phyloP scores from a whole-genome alignment of 1,140 invertebrate genomes.

The Brachionus sp. region DNA sequence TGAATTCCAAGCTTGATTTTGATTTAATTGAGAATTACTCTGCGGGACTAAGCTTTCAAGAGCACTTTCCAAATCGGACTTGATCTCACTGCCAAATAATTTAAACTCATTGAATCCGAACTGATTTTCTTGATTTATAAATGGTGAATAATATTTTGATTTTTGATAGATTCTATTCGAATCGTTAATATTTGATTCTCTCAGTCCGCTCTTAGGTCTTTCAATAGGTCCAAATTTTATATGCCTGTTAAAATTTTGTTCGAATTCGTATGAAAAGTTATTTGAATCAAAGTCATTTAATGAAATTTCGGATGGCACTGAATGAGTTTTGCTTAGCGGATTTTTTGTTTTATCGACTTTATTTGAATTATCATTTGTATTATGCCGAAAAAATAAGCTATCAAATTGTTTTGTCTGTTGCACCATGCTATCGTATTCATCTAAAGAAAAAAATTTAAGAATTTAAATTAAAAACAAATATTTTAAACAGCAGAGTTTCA shows the following conservation, averaged over 20 bases:
- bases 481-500: not conserved
- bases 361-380: not conserved
- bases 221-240: conserved; percentile 14
- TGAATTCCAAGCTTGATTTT: conserved; percentile 40
- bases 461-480: not conserved
- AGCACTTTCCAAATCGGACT: not conserved
- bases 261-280: not conserved
- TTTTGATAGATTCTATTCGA: not conserved
- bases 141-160: not conserved
- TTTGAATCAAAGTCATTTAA: not conserved
- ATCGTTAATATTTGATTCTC: not conserved
- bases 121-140: not conserved
- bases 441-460: not conserved
- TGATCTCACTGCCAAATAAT: not conserved
- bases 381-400: not conserved
- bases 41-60: not conserved
- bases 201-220: not conserved
- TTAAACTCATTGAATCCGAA: conserved; percentile 19
- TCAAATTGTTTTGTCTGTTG: conserved; percentile 21
- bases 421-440: conserved; percentile 43
- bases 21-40: not conserved
- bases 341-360: not conserved
- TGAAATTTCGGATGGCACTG: not conserved
- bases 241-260: not conserved
- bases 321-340: not conserved